These are phyloP conservation scores for Diadema setosum DNA, from an alignment of 35 echinoderm and acorn worm genomes.

Conservation along the genomic window DNA sequence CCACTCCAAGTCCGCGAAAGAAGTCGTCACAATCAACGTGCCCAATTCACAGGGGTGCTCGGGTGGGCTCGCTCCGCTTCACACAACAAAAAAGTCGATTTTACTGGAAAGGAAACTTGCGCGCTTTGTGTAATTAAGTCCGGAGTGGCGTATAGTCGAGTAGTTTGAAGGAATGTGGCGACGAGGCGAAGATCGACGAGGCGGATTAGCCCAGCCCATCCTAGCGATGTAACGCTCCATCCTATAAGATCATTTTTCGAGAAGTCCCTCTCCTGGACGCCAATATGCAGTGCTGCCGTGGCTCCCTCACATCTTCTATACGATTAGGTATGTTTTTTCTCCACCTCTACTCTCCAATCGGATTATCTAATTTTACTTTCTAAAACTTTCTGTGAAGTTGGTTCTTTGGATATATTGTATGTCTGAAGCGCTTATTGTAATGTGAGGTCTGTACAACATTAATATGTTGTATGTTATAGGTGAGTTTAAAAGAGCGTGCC, in stretches of 20 bases:
- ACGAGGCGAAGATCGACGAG: not conserved
- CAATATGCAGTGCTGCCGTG: constrained; percentile 15
- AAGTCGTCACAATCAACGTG: not conserved
- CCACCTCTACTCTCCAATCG: no score
- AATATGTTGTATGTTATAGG: no score
- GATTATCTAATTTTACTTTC: no score
- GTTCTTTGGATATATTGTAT: no score
- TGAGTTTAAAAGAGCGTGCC: no score
- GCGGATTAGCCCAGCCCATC: not conserved
- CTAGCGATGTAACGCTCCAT: not conserved
- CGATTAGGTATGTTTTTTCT: not conserved
- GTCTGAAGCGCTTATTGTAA: no score
- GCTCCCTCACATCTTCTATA: not conserved
- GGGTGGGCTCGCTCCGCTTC: not conserved
- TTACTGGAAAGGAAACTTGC: not conserved
- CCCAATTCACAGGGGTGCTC: not conserved
- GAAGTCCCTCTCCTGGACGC: not conserved
- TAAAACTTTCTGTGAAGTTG: no score
- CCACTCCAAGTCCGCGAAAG: no score
- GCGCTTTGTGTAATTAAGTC: not conserved
- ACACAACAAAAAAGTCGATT: constrained; percentile 23
- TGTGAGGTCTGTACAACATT: no score
- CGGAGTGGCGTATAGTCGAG: not conserved
- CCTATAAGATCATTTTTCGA: not conserved
- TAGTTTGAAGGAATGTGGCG: not conserved